Evolutionary conservation across 2,888 invertebrate genomes (phyloP), one percentile per base, ranked within the genome.

Genomic region (Trachelus troglodyta): DNA sequence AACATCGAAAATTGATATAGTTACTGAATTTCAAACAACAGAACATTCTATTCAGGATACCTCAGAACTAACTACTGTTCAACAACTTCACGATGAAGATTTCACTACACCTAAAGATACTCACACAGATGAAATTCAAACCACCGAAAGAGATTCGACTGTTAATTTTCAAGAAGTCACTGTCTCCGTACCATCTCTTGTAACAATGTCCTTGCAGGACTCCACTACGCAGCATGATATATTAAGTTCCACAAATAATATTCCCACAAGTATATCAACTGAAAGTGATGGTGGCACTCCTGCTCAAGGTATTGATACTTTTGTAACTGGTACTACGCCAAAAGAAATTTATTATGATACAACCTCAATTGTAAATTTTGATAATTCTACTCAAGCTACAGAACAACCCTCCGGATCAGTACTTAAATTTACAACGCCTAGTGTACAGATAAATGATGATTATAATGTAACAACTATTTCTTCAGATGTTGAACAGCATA

Each of bases 131-230:
- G 33, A 30, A 31, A 23, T 40, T 71, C 1, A 12, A 33, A 35
- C 73, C 31, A 76, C 76, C 23, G n/a, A 76, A 73, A 37, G 68
- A 37, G 12, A 4, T 12, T 37, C 37, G 37, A 37, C 37, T 37
- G 12, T 37, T 37, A 37, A 12, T 37, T 12, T 37, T 37, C 0
- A 37, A 12, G 37, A 37, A 37, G 37, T 37, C 12, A 37, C 37
- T 37, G 37, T 1, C 12, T 4, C 37, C 4, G 37, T 37, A 37
- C 37, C 37, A 37, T 12, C 37, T 37, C 12, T 37, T 37, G 12
- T 37, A 12, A 37, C 37, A 37, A 12, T 37, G 37, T 37, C 37
- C 37, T 37, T 37, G 12, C 37, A 37, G 4, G 37, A 37, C 12
- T 37, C 4, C 37, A 37, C 37, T 37, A 37, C 37, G 37, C 37